Percentiles rank a stretch among this genome's conserved stretches.
Conservation (phyloP, 2,113 vertebrate genomes). For the Dinomys branickii region DNA sequence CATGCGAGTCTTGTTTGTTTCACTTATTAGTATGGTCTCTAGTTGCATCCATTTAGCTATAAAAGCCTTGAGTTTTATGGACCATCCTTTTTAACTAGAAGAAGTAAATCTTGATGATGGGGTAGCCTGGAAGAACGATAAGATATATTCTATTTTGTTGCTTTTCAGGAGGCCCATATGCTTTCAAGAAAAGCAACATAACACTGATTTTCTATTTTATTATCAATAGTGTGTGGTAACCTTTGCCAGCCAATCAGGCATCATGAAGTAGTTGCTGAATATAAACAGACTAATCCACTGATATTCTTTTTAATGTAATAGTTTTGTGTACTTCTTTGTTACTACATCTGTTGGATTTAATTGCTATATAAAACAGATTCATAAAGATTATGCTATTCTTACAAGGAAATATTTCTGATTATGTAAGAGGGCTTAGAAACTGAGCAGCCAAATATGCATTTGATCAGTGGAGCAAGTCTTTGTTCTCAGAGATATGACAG, state of each 20-base stretch:
- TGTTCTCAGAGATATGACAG: background rate
- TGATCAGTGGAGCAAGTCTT: background rate
- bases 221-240: background rate
- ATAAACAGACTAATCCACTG: background rate
- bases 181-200: background rate
- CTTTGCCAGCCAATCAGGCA: background rate
- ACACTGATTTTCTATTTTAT: slow-evolving; percentile 11
- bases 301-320: background rate
- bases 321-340: background rate
- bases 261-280: background rate
- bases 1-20: no score
- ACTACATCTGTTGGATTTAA: background rate
- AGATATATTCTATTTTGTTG: background rate
- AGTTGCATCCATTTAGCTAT: no score
- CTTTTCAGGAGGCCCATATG: background rate
- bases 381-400: background rate
- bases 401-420: slow-evolving; percentile 40
- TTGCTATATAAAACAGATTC: slow-evolving; percentile 20
- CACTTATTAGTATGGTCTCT: no score
- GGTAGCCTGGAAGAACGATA: background rate
- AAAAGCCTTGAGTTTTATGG: background rate
- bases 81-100: background rate
- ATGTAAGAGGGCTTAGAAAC: background rate
- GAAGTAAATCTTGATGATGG: background rate
- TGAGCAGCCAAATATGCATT: background rate